phyloP scores from a whole-genome alignment of 2,888 invertebrate species.

The Dryobota labecula region DNA sequence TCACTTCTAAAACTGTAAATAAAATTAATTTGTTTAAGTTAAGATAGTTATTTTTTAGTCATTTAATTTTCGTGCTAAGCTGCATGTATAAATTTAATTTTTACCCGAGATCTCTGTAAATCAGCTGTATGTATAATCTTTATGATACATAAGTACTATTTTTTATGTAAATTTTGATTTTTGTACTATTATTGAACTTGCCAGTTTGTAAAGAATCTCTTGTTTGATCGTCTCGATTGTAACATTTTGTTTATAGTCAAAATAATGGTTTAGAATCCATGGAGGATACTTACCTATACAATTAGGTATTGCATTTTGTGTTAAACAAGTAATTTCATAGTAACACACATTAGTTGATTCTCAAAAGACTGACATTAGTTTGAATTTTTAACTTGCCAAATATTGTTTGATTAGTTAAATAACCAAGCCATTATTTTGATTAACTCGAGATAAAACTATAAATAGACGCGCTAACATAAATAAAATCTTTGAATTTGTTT shows the following conservation, averaged over 20 bases:
- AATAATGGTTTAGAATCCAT: conserved; percentile 39
- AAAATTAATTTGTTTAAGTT: conserved; percentile 36
- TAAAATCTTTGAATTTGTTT: background rate
- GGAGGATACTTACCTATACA: background rate
- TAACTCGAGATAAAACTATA: conserved; percentile 7
- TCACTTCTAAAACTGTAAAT: conserved; percentile 49
- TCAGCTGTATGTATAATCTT: conserved; percentile 44
- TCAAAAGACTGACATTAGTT: conserved; percentile 42
- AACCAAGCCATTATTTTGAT: conserved; percentile 48
- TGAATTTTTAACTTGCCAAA: conserved; percentile 47
- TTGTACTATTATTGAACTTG: conserved; percentile 27
- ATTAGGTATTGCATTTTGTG: conserved; percentile 14
- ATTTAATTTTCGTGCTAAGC: conserved; percentile 10
- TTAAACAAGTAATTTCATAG: background rate
- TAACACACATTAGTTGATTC: conserved; percentile 15
- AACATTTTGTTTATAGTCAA: conserved; percentile 16
- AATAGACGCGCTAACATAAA: conserved; percentile 1
- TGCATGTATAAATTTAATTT: conserved; percentile 33
- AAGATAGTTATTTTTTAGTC: conserved; percentile 20
- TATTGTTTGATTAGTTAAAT: conserved; percentile 21
- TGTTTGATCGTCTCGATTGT: conserved; percentile 34
- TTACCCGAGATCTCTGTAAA: conserved; percentile 56
- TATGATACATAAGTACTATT: conserved; percentile 36
- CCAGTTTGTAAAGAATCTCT: conserved; percentile 54
- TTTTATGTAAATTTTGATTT: conserved; percentile 40